A percentile compares a stretch with the other conserved stretches of the same genome.
Conservation (phyloP, 2,797 vertebrate species). For the Pipistrellus pygmaeus region DNA sequence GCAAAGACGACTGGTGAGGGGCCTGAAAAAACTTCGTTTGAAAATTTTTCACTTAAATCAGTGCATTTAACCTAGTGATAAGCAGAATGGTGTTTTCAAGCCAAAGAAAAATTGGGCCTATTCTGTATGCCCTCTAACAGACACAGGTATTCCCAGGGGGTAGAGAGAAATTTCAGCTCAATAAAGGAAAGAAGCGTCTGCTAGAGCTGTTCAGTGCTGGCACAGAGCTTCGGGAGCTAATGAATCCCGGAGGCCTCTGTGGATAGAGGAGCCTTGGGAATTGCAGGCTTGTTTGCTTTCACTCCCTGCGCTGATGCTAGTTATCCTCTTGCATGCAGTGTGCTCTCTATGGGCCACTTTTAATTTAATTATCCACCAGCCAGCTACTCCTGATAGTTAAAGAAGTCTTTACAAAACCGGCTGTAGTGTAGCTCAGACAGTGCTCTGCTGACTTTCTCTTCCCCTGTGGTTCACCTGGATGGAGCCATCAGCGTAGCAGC, state of each 20-base stretch:
- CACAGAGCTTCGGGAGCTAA: background rate
- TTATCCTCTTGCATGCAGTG: background rate
- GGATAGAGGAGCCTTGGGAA: background rate
- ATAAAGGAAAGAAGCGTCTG: background rate
- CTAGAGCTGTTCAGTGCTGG: fast-evolving
- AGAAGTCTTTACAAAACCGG: background rate
- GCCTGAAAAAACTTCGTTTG: background rate
- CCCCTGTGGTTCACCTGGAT: background rate
- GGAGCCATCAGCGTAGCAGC: background rate
- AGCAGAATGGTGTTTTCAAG: background rate
- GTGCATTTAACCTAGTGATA: background rate
- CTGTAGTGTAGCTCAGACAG: fast-evolving
- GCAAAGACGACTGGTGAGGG: background rate
- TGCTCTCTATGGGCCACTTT: background rate
- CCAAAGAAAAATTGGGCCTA: background rate
- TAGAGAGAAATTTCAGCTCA: background rate
- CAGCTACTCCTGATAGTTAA: background rate
- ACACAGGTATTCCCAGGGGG: background rate
- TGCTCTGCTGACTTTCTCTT: background rate
- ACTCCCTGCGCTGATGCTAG: too few relatives aligned
- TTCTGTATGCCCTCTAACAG: background rate
- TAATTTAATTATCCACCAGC: background rate
- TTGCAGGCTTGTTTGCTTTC: background rate
- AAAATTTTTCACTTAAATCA: background rate
- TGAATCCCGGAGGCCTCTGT: background rate